Percentiles rank a stretch among this genome's conserved stretches.
Conservation (phyloP, 2,888 invertebrate species). For the Melanchra persicariae region DNA sequence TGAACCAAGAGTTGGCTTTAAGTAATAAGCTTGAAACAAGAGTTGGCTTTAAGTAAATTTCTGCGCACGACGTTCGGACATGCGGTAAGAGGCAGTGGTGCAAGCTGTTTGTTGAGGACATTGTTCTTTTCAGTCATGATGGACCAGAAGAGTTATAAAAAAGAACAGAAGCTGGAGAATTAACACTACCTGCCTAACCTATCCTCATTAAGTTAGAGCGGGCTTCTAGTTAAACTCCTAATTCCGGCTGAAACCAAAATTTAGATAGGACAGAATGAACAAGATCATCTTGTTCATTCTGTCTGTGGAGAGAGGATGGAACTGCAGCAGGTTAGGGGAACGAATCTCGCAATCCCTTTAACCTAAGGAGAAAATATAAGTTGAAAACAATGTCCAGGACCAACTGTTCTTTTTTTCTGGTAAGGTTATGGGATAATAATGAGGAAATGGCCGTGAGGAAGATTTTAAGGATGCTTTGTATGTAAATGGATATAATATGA, state of each 20-base stretch:
- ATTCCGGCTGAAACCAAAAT: neutral
- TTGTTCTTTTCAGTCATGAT: neutral
- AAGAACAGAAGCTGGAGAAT: neutral
- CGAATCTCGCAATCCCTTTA: neutral
- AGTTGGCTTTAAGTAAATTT: no score
- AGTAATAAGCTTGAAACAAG: neutral
- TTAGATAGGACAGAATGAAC: neutral
- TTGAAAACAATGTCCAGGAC: no score
- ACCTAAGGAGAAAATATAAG: neutral
- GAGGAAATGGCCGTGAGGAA: neutral
- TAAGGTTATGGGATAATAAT: neutral
- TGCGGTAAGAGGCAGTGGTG: neutral
- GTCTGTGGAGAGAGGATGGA: no score
- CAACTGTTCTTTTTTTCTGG: neutral
- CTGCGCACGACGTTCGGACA: neutral
- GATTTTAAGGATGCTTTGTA: neutral
- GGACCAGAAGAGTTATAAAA: no score
- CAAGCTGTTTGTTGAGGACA: neutral
- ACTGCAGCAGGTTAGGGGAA: neutral
- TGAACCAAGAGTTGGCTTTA: neutral
- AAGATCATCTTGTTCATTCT: no score
- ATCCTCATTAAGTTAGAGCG: neutral
- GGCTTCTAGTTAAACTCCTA: neutral
- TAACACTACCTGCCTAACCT: neutral
- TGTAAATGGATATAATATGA: neutral